Evolutionary conservation across 2,888 invertebrate species (phyloP), one percentile per base, ranked within the genome.

Genomic region (Choristoneura rosaceana): DNA sequence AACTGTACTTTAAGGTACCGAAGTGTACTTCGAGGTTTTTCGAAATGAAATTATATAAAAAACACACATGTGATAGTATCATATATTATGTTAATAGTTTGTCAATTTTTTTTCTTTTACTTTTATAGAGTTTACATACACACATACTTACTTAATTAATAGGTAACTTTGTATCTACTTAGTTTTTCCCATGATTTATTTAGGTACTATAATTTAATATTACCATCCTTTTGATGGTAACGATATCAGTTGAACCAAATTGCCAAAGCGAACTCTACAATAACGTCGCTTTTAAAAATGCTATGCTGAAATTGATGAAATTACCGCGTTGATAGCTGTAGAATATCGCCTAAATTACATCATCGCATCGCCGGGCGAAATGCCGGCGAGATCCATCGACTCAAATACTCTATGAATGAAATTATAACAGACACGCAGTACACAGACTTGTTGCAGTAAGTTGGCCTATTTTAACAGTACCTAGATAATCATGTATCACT

Each of bases 401-500:
- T 43, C 55, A 52, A 50, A 68, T 50, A 60, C 61, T 61, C 62
- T 63, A 63, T 69, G 69, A 63, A 69, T 63, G 55, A 69, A 63
- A 69, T 69, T 69, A 69, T 69, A 63, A 17, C 63, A 8, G 52
- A 2, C 12, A 12, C 63, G n/a, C 62, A 43, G 61, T 25, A 52
- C 25, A 41, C 61, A 25, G 33, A 43, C 5, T 7, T 25, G 34
- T 4, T 45, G 33, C 69, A 60, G 47, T 47, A 43, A 8, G 43
- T 67, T 0, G 1, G 3, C 4, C 9, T 25, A 25, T 55, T 55
- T 55, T 25, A 12, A 10, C 17, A 15, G 50, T 52, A 4, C 12
- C 1, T 9, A 9, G 0, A 1, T 41, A 41, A 4, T 41, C 2
- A 25, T 25, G 25, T 25, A 25, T 25, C 25, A 25, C 25, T 2